Percentiles rank a stretch among this genome's conserved stretches.
These are phyloP conservation scores for Guaruba guarouba DNA, from an alignment of 2,113 vertebrate genomes.

Conservation along the genomic window DNA sequence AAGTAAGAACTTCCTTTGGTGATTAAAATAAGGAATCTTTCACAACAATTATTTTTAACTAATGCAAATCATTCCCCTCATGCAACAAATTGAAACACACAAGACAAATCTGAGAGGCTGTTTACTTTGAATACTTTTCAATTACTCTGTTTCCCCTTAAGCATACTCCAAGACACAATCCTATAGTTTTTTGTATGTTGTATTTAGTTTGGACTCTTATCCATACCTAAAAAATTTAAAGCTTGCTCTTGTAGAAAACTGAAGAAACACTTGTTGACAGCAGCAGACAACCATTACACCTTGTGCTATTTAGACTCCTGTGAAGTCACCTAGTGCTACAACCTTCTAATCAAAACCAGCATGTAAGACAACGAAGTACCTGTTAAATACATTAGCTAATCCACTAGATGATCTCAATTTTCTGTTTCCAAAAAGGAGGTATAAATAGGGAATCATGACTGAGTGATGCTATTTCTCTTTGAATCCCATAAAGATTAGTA, in stretches of 20 bases:
- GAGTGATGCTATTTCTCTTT: background rate
- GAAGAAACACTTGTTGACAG: background rate
- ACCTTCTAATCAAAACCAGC: background rate
- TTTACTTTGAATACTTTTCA: slow-evolving; percentile 2
- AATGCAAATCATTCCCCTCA: background rate
- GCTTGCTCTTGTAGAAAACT: background rate
- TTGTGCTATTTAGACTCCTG: background rate
- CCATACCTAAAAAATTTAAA: background rate
- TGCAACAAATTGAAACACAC: background rate
- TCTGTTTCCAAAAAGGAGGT: background rate
- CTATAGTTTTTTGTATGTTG: background rate
- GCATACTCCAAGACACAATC: background rate
- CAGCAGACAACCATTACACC: background rate
- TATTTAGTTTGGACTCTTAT: background rate
- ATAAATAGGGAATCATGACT: background rate
- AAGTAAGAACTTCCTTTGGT: background rate
- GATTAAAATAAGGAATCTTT: background rate
- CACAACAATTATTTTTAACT: background rate
- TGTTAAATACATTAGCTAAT: background rate
- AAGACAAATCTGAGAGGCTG: background rate
- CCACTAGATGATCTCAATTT: background rate
- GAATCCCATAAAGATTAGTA: background rate
- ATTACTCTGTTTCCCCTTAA: background rate
- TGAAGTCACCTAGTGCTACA: background rate
- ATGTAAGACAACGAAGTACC: background rate